These are phyloP conservation scores for Spinus pinus DNA, from an alignment of 2,797 vertebrate species.

Conservation along the genomic window DNA sequence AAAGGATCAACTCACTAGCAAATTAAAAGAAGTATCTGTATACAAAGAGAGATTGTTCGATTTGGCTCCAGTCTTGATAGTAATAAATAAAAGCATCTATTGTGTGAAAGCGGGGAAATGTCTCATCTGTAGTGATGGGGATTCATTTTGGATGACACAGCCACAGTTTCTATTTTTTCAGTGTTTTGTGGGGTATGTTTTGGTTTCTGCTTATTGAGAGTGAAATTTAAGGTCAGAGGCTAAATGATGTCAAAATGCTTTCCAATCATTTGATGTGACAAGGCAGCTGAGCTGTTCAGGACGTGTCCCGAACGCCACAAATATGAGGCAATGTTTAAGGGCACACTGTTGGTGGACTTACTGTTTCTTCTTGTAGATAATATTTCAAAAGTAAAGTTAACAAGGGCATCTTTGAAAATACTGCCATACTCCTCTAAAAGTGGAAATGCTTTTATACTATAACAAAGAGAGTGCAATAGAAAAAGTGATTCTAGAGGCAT, in stretches of 20 bases:
- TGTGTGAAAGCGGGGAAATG: constrained; percentile 25
- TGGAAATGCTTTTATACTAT: not conserved
- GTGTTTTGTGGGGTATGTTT: constrained; percentile 39
- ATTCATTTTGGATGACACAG: constrained; percentile 57
- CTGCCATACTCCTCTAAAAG: not conserved
- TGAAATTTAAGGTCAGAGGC: constrained; percentile 47
- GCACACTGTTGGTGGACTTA: not conserved
- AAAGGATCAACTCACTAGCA: constrained; percentile 26
- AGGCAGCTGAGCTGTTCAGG: constrained; percentile 34
- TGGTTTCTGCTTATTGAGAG: constrained; percentile 52
- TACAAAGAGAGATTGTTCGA: constrained; percentile 39
- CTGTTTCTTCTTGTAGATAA: not conserved
- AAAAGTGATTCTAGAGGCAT: constrained; percentile 12
- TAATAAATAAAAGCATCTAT: constrained; percentile 63
- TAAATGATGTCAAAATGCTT: constrained; percentile 44
- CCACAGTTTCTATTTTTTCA: constrained; percentile 47
- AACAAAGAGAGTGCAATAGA: not conserved
- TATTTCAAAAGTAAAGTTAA: not conserved
- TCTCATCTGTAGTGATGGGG: constrained; percentile 26
- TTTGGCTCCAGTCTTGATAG: constrained; percentile 41
- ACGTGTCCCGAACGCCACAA: not conserved
- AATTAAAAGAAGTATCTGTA: constrained; percentile 45
- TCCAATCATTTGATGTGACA: constrained; percentile 40
- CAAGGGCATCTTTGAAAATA: not conserved
- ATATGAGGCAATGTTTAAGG: not conserved